Percentiles rank a stretch among this genome's conserved stretches.
These are phyloP conservation scores for Metaphire vulgaris DNA, from an alignment of 1,140 invertebrate genomes.

Conservation along the genomic window DNA sequence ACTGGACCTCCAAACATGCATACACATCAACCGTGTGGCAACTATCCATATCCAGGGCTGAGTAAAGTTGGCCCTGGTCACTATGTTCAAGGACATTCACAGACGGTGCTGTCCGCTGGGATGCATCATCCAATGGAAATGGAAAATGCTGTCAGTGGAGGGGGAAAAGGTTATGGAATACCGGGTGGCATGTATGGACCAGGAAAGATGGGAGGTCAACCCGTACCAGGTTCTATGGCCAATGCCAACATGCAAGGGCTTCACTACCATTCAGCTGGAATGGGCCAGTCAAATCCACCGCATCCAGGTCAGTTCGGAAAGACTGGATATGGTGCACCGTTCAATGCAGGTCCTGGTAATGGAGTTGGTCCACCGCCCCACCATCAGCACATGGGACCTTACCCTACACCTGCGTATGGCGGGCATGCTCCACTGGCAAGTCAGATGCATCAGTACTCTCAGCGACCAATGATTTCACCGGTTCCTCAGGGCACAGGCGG, in stretches of 20 bases:
- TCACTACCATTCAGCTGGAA: background rate
- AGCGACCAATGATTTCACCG: background rate
- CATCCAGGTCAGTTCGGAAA: background rate
- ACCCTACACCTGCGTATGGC: background rate
- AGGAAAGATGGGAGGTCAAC: background rate
- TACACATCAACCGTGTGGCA: background rate
- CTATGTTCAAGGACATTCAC: background rate
- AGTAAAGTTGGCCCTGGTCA: background rate
- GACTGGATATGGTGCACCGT: background rate
- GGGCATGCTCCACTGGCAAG: background rate
- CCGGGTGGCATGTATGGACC: background rate
- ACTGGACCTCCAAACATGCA: background rate
- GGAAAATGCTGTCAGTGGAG: background rate
- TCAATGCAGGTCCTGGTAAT: background rate
- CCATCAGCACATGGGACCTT: background rate
- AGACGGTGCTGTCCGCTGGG: background rate
- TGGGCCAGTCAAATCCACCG: background rate
- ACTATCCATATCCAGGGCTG: background rate
- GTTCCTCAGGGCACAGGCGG: background rate
- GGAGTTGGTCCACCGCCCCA: background rate
- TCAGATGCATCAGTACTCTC: background rate
- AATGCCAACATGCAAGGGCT: background rate
- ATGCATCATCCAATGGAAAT: background rate
- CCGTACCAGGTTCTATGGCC: background rate
- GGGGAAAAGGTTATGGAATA: background rate